Percentiles rank a stretch among this genome's conserved stretches.
Evolutionary conservation across 1,140 invertebrate genomes (phyloP).

Genomic region (Holotrichia oblita): DNA sequence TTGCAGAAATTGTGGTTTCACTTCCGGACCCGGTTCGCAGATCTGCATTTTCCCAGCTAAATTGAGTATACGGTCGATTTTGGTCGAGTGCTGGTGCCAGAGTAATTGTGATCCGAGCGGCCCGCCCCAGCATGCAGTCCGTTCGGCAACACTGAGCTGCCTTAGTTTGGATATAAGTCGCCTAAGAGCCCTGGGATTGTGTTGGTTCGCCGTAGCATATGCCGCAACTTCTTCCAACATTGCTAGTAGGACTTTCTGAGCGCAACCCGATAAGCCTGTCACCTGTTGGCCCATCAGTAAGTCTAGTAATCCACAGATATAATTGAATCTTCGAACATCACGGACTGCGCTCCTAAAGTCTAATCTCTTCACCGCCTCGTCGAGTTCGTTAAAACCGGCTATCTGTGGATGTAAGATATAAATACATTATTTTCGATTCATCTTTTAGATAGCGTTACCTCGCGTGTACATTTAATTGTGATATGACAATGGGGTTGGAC

Average conservation of each 20-base stretch:
- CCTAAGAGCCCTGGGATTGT: constrained; percentile 85
- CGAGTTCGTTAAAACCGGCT: constrained; percentile 93
- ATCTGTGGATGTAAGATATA: constrained; percentile 69
- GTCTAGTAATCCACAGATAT: constrained; percentile 92
- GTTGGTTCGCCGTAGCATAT: constrained; percentile 81
- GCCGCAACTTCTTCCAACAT: constrained; percentile 93
- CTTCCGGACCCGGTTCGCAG: constrained; percentile 81
- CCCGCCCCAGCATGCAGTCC: constrained; percentile 82
- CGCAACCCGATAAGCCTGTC: constrained; percentile 87
- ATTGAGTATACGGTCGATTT: constrained; percentile 83
- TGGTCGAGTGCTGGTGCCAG: constrained; percentile 87
- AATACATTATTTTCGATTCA: constrained; percentile 37
- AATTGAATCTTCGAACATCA: constrained; percentile 94
- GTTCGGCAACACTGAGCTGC: constrained; percentile 66
- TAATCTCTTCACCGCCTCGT: constrained; percentile 92
- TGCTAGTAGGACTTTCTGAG: constrained; percentile 90
- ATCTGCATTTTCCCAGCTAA: constrained; percentile 85
- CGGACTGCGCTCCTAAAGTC: constrained; percentile 95
- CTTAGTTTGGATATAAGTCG: constrained; percentile 79
- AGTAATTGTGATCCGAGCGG: constrained; percentile 87
- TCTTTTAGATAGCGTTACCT: constrained; percentile 67
- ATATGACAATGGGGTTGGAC: constrained; percentile 92
- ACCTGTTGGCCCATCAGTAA: constrained; percentile 87
- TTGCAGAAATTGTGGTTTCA: constrained; percentile 84
- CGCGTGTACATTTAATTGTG: constrained; percentile 88